Base-by-base conservation (phyloP, 2,797 vertebrate species). In the Poecilia picta region DNA sequence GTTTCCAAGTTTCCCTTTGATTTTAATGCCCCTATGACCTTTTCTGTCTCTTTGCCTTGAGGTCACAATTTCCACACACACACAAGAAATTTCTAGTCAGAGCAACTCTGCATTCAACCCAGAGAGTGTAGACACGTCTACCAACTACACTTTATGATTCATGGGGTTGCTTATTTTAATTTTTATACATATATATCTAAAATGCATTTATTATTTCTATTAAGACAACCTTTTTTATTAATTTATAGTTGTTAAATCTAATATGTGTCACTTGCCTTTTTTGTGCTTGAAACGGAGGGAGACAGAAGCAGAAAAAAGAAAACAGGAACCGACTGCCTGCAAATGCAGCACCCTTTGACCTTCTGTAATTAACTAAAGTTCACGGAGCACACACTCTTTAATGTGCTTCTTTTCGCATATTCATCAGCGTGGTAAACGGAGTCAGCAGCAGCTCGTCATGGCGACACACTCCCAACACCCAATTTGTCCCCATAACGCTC, bases 401-500 rank as follows among this genome's bases (percentile, higher is more conserved):
- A 72, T 75, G 36, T 80, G 80, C 45, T 71, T 74, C 75, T 81
- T 71, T 79, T 73, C 72, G 71, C 70, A 57, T 79, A 31, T 68
- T 76, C 79, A 49, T 77, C 74, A 73, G 70, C 72, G 57, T 80
- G 78, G 57, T 78, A 57, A 72, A 51, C 39, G 70, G 49, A 49
- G 73, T 55, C 81, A 72, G 80, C 79, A 73, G 66, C 41, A 47
- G 77, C 31, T 73, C 25, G 2, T 36, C 70, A 59, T 73, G 72
- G 83, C 28, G 71, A 82, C 86, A 74, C 81, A 83, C 74, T 28
- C 33, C 85, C 75, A 89, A 87, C 85, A 84, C 79, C 87, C 85
- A 92, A 89, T 92, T 91, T 92, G 90, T 93, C 88, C 85, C 80
- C 74, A 92, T 90, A 36, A 92, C 85, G 55, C 89, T 92, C 85